Percentiles rank a stretch among this genome's conserved stretches.
phyloP scores from a whole-genome alignment of 2,797 vertebrate genomes.

The Melanogrammus aeglefinus region DNA sequence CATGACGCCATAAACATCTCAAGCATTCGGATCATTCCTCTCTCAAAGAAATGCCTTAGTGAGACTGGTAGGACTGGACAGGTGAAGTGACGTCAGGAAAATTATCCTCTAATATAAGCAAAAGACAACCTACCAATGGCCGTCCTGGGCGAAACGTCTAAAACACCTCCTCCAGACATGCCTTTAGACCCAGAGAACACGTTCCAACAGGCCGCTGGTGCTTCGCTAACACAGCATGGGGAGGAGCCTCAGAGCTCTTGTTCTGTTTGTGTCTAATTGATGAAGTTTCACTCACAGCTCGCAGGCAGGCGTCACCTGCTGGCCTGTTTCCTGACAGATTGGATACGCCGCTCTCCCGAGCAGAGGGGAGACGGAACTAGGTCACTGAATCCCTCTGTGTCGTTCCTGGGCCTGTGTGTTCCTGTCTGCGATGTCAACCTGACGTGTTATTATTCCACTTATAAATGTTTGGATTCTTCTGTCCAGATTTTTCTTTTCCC shows the following conservation, averaged over 20 bases:
- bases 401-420: neutral
- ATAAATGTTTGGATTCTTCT: conserved; percentile 21
- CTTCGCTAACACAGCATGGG: no score
- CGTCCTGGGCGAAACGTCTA: neutral
- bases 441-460: conserved; percentile 2
- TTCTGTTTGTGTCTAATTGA: neutral
- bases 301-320: neutral
- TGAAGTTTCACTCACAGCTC: neutral
- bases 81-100: neutral
- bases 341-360: neutral
- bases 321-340: conserved; percentile 1
- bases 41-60: no score
- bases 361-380: neutral
- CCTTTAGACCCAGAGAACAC: no score
- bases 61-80: no score
- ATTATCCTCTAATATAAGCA: neutral
- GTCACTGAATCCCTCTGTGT: neutral
- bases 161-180: neutral
- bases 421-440: neutral
- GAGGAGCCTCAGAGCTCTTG: no score
- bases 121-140: neutral
- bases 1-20: no score
- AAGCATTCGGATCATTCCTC: no score
- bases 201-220: no score
- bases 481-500: conserved; percentile 26